Percentiles rank a stretch among this genome's conserved stretches.
Conservation (phyloP, 1,140 invertebrate genomes). For the Achatina immaculata region DNA sequence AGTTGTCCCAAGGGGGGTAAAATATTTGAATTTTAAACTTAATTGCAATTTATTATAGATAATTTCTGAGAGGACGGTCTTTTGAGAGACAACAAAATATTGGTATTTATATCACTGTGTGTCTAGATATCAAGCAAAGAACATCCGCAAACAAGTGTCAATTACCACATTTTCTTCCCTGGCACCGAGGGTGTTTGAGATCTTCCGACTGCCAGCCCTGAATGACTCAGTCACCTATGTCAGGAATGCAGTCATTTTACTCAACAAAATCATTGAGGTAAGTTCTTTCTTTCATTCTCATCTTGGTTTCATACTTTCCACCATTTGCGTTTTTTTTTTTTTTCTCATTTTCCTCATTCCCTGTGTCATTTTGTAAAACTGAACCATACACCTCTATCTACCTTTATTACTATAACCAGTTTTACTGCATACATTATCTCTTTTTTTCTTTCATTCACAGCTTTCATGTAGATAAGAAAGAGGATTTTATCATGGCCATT, state of each 20-base stretch:
- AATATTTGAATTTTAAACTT: too few relatives aligned
- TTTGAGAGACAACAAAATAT: too few relatives aligned
- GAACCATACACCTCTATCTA: too few relatives aligned
- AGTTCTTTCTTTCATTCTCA: background rate
- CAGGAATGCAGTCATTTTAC: conserved; percentile 38
- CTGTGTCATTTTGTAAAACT: too few relatives aligned
- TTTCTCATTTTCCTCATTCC: too few relatives aligned
- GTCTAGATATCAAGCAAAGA: conserved; percentile 35
- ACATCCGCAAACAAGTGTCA: conserved; percentile 44
- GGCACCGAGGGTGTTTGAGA: conserved; percentile 35
- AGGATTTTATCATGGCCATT: background rate
- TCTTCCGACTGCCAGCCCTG: conserved; percentile 44
- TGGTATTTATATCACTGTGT: too few relatives aligned
- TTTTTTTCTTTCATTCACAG: background rate
- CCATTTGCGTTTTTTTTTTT: too few relatives aligned
- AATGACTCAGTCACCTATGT: conserved; percentile 42
- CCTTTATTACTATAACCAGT: too few relatives aligned
- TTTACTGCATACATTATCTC: too few relatives aligned
- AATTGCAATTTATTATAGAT: too few relatives aligned
- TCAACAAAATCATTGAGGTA: conserved; percentile 47
- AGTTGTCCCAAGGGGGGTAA: too few relatives aligned
- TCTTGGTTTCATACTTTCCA: background rate
- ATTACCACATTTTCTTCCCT: conserved; percentile 43
- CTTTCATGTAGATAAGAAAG: background rate
- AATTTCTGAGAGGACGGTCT: too few relatives aligned